Conservation (phyloP, 2,113 vertebrate genomes). For the Pholis gunnellus region DNA sequence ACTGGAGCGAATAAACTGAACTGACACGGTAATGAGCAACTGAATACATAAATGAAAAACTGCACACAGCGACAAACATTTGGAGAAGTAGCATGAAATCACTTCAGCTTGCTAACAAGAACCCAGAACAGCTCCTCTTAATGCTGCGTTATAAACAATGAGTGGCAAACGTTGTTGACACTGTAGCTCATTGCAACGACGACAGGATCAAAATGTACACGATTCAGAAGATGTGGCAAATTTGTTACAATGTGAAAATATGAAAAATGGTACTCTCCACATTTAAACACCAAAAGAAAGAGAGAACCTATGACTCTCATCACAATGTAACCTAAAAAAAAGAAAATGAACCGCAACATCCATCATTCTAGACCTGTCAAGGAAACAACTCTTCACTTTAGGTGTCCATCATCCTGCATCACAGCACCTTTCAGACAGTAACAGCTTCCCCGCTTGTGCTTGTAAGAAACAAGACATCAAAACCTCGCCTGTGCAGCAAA, state of each 20-base stretch:
- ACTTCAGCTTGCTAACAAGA: conserved; percentile 46
- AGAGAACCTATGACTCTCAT: neutral
- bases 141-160: neutral
- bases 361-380: conserved; percentile 16
- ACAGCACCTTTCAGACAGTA: conserved; percentile 37
- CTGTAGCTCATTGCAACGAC: neutral
- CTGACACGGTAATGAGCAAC: conserved; percentile 44
- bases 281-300: neutral
- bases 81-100: conserved; percentile 47
- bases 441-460: conserved; percentile 21
- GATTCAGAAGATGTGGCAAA: neutral
- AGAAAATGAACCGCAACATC: neutral
- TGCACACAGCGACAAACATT: conserved; percentile 47
- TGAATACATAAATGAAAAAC: conserved; percentile 48
- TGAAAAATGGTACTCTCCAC: neutral
- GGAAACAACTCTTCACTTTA: conserved; percentile 15
- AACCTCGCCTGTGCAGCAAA: conserved; percentile 26
- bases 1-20: conserved; percentile 43
- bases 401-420: conserved; percentile 10
- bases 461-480: conserved; percentile 30
- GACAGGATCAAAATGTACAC: conserved; percentile 2
- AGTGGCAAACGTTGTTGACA: conserved; percentile 7
- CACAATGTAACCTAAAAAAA: neutral
- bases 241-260: neutral
- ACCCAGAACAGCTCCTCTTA: conserved; percentile 11